Percentiles rank a stretch among this genome's conserved stretches.
These are phyloP conservation scores for Psittacus erithacus DNA, from an alignment of 2,113 vertebrate species.

Conservation along the genomic window DNA sequence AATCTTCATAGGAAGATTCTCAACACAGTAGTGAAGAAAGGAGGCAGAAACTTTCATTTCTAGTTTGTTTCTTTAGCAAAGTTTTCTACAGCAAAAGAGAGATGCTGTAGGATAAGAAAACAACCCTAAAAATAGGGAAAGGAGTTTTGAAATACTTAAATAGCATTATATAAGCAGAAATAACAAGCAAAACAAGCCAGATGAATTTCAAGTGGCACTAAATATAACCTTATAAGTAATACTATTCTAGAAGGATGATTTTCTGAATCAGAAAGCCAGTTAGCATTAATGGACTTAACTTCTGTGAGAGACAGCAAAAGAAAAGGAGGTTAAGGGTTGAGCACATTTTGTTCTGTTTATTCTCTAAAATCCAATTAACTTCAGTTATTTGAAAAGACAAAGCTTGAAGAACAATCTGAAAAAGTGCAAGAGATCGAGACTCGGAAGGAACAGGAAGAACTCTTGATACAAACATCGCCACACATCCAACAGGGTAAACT, in stretches of 20 bases:
- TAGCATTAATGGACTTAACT: conserved; percentile 42
- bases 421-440: conserved; percentile 1
- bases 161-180: conserved; percentile 22
- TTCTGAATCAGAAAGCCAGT: conserved; percentile 44
- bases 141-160: conserved; percentile 38
- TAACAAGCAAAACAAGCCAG: conserved; percentile 44
- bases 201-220: conserved; percentile 44
- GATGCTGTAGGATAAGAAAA: not conserved
- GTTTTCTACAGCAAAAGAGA: not conserved
- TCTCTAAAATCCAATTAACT: conserved; percentile 68
- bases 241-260: conserved; percentile 11
- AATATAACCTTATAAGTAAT: conserved; percentile 26
- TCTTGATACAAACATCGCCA: conserved; percentile 38
- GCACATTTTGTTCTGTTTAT: conserved; percentile 61
- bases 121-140: not conserved
- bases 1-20: conserved; percentile 12
- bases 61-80: not conserved
- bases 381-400: conserved; percentile 65
- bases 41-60: not conserved
- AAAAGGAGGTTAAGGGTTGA: conserved; percentile 59
- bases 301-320: conserved; percentile 6
- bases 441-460: conserved; percentile 62
- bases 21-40: not conserved
- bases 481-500: conserved; percentile 27
- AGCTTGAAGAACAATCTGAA: conserved; percentile 46